Base-by-base conservation (phyloP, 2,797 vertebrate species). In the Hydrophis major region DNA sequence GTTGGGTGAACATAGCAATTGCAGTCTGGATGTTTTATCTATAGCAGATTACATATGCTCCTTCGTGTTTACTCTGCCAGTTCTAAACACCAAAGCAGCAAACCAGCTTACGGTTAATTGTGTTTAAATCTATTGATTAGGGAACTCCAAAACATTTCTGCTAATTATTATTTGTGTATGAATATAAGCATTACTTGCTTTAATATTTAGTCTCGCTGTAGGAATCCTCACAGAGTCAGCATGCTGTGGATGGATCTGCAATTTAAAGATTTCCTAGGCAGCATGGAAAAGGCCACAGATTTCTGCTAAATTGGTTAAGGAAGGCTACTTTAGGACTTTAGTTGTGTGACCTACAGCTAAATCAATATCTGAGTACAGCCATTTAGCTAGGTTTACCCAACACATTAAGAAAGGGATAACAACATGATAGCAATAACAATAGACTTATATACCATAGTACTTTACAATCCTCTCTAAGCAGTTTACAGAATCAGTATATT, bases 51-150 rank as follows among this genome's bases (percentile, higher is more conserved):
- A 74, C 32, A 32, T 27, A 92, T 37, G 59, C 32, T 91, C 63
- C 94, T 93, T 89, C 61, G 53, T 93, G 88, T 93, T 93, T 87
- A 25, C 6, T 92, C 90, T 92, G 60, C 32, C 86, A 42, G 27
- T 91, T 32, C 32, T 92, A 53, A 91, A 86, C 37, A 86, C 4
- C 56, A 50, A 14, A 28, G 90, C 57, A 57, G 60, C 57, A 50
- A n/a, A 50, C 27, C 57, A 57, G 27, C 61, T 27, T 5, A 69
- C 25, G 57, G 3, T 56, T 13, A 88, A 88, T 87, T 42, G 28
- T 11, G 4, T 13, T 56, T 42, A 42, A 57, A 37, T 66, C 20
- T 47, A 59, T 55, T 47, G 32, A 83, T 83, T 83, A 25, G 42
- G 37, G 37, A 42, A 83, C 37, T 83, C 20, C 74, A 83, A 47